These are phyloP conservation scores for Ophion costatus DNA, from an alignment of 2,888 invertebrate genomes.

Conservation along the genomic window DNA sequence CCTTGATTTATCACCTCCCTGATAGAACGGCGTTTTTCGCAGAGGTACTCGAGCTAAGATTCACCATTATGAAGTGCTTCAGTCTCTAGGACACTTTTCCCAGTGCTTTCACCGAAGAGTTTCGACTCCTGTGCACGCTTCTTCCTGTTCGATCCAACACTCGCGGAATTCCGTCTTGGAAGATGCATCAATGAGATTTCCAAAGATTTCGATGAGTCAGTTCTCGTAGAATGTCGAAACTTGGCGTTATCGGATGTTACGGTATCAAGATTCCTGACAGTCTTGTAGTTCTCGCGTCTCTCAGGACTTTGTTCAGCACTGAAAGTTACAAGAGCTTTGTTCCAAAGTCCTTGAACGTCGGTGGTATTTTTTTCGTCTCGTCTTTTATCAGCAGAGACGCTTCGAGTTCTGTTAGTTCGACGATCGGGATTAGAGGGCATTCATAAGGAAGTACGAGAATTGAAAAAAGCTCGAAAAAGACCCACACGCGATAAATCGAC, in stretches of 20 bases:
- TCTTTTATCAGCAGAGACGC: background rate
- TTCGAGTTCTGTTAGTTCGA: slow-evolving; percentile 6
- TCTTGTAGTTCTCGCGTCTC: background rate
- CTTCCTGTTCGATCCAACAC: background rate
- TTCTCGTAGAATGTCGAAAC: background rate
- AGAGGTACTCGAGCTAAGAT: too few species aligned
- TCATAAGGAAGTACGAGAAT: background rate
- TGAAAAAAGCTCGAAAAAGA: background rate
- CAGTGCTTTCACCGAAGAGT: background rate
- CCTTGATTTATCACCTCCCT: too few species aligned
- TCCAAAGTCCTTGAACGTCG: background rate
- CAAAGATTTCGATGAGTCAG: background rate
- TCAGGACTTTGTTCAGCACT: background rate
- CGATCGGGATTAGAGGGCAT: background rate
- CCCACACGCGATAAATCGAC: slow-evolving; percentile 4
- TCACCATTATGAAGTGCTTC: too few species aligned
- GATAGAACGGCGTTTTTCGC: too few species aligned
- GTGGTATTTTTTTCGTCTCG: background rate
- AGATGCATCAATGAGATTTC: background rate
- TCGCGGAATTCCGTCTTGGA: background rate
- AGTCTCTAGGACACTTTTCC: too few species aligned
- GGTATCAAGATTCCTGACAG: slow-evolving; percentile 22
- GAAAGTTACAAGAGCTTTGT: slow-evolving; percentile 2
- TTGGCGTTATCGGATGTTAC: background rate
- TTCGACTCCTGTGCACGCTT: background rate